These are phyloP conservation scores for Silurus asotus DNA, from an alignment of 2,113 vertebrate genomes.

Conservation along the genomic window DNA sequence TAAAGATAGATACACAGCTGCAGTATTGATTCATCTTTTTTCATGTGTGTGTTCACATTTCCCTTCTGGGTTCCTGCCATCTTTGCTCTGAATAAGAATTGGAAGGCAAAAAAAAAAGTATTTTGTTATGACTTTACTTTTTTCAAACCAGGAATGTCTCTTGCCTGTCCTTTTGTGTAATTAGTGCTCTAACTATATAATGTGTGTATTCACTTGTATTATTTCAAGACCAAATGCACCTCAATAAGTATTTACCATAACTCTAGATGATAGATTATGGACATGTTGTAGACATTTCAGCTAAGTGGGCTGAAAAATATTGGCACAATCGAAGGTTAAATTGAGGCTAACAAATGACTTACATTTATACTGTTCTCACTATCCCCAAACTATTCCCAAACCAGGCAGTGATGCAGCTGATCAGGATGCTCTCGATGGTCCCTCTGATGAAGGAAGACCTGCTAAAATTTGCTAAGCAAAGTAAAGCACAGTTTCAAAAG, in stretches of 20 bases:
- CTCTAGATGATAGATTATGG: neutral
- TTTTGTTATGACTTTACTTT: neutral
- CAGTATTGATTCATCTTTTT: neutral
- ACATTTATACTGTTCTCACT: no score
- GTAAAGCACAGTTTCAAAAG: no score
- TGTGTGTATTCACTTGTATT: neutral
- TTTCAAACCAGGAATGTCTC: neutral
- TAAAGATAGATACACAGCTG: neutral
- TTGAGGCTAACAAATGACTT: neutral
- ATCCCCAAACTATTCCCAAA: no score
- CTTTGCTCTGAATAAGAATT: neutral
- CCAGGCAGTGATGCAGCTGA: no score
- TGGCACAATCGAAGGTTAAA: neutral
- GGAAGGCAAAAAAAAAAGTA: no score
- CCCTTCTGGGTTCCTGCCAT: neutral
- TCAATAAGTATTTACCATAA: neutral
- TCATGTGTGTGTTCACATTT: neutral
- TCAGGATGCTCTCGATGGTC: no score
- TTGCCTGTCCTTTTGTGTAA: neutral
- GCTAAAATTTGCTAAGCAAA: no score
- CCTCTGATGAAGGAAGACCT: no score
- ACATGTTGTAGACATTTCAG: neutral
- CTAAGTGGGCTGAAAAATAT: neutral
- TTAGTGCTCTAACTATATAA: neutral
- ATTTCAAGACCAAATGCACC: neutral